Evolutionary conservation across 1,140 invertebrate genomes (phyloP).

Genomic region (Panagrolaimus sp.): DNA sequence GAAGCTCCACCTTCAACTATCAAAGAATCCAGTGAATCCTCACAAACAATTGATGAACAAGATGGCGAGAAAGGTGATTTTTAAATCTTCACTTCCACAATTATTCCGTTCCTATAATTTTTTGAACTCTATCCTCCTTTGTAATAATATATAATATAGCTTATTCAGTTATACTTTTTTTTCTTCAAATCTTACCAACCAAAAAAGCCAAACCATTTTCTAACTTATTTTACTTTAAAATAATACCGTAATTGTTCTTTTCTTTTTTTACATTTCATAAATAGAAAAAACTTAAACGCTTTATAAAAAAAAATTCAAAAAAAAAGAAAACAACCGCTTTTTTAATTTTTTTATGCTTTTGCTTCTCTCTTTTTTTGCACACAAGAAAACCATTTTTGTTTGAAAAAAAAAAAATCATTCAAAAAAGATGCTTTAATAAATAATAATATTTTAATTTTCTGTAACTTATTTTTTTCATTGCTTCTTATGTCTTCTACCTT

Average conservation of each 20-base stretch:
- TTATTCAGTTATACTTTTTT: neutral
- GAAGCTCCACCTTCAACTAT: constrained; percentile 59
- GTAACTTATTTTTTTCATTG: neutral
- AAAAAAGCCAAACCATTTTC: neutral
- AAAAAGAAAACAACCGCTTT: neutral
- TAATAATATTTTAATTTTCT: too few species aligned
- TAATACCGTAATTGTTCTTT: too few species aligned
- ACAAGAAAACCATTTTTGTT: too few species aligned
- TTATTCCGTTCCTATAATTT: constrained; percentile 5
- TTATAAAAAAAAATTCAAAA: too few species aligned
- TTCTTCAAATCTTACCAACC: neutral
- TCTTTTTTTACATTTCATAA: too few species aligned
- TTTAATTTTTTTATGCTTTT: too few species aligned
- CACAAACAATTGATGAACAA: constrained; percentile 64
- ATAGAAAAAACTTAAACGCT: too few species aligned
- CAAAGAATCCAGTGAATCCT: constrained; percentile 64
- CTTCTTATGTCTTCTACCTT: neutral
- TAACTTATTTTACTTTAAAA: too few species aligned
- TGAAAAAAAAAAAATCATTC: too few species aligned
- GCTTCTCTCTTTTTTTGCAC: too few species aligned
- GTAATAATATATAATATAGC: neutral
- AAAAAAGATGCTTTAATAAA: too few species aligned
- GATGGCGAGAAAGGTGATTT: constrained; percentile 61
- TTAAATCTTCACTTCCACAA: constrained; percentile 21
- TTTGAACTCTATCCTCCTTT: neutral